Percentiles rank a stretch among this genome's conserved stretches.
Conservation (phyloP, 2,797 vertebrate genomes). For the Myotis findleyi region DNA sequence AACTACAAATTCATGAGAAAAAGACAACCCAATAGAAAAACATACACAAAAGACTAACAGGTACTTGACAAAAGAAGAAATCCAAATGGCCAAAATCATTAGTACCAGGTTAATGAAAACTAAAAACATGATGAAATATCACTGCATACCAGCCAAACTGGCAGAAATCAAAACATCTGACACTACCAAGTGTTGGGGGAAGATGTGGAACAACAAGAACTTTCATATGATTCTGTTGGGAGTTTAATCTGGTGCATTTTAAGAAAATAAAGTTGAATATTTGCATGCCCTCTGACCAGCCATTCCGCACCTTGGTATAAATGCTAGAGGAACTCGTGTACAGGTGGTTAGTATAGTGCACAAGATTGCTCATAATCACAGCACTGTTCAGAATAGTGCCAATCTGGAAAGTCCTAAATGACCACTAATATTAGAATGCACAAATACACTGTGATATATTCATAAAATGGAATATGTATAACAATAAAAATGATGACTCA, state of each 20-base stretch:
- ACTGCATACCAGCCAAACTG: not conserved
- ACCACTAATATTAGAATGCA: not conserved
- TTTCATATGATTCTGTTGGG: not conserved
- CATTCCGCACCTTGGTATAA: not conserved
- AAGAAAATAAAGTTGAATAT: constrained; percentile 50
- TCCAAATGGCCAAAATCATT: not conserved
- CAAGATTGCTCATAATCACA: not conserved
- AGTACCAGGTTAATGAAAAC: constrained; percentile 19
- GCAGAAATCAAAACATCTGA: constrained; percentile 42
- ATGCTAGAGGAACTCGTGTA: not conserved
- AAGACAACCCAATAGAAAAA: not conserved
- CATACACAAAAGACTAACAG: not conserved
- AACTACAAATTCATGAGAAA: not conserved
- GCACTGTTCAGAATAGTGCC: not conserved
- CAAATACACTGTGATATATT: not conserved
- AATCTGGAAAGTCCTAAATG: constrained; percentile 37
- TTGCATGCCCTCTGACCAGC: not conserved
- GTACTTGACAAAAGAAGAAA: constrained; percentile 39
- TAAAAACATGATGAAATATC: constrained; percentile 17
- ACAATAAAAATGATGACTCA: constrained; percentile 23
- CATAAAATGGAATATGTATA: not conserved
- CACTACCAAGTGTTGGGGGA: not conserved
- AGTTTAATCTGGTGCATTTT: constrained; percentile 16
- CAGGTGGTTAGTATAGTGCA: not conserved
- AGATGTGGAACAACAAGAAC: not conserved